phyloP scores from a whole-genome alignment of 2,113 vertebrate species.

The Regulus satrapa region DNA sequence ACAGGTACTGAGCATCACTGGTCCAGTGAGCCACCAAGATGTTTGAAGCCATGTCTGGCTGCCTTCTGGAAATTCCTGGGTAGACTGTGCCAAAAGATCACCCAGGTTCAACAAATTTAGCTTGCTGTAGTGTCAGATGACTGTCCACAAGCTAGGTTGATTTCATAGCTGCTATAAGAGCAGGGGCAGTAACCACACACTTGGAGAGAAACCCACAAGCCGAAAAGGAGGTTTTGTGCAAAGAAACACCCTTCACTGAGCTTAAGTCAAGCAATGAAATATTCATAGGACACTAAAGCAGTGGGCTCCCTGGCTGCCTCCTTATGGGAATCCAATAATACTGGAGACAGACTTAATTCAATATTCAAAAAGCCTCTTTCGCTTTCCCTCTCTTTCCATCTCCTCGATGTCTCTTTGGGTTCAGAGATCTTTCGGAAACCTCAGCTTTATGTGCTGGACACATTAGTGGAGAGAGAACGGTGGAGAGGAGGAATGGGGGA shows the following conservation, averaged over 20 bases:
- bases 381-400: constrained; percentile 18
- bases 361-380: constrained; percentile 70
- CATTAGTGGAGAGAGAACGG: neutral
- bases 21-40: neutral
- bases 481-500: neutral
- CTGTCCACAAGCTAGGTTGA: neutral
- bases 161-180: neutral
- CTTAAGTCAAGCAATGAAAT: constrained; percentile 74
- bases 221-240: constrained; percentile 41
- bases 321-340: constrained; percentile 79
- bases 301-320: constrained; percentile 64
- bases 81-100: neutral
- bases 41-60: neutral
- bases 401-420: neutral
- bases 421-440: constrained; percentile 63
- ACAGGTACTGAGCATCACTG: neutral
- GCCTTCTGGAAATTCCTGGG: constrained; percentile 44
- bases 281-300: constrained; percentile 75
- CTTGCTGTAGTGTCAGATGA: neutral
- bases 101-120: neutral
- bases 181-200: neutral
- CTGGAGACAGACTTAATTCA: constrained; percentile 78
- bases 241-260: constrained; percentile 17
- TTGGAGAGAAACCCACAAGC: neutral
- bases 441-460: neutral